Evolutionary conservation across 2,888 invertebrate species (phyloP).

Genomic region (Nemurella pictetii): DNA sequence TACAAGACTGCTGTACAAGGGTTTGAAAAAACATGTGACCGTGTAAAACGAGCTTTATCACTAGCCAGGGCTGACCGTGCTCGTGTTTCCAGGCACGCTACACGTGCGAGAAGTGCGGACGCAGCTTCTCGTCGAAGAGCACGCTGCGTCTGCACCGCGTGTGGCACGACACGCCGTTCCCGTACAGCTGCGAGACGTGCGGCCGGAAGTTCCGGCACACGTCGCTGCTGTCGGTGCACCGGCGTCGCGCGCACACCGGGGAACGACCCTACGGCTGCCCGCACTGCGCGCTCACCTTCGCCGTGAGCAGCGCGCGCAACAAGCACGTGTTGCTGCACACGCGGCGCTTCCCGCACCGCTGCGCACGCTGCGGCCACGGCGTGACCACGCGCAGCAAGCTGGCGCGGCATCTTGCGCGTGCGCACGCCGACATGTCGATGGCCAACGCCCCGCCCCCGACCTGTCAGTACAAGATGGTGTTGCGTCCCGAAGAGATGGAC

Average conservation of each 20-base stretch:
- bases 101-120: slow-evolving; percentile 44
- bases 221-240: slow-evolving; percentile 47
- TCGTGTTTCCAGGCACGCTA: slow-evolving; percentile 39
- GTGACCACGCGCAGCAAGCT: slow-evolving; percentile 42
- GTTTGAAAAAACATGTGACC: too few relatives aligned
- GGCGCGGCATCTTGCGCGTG: slow-evolving; percentile 41
- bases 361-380: slow-evolving; percentile 42
- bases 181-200: slow-evolving; percentile 44
- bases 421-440: slow-evolving; percentile 40
- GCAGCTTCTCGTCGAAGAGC: slow-evolving; percentile 43
- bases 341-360: slow-evolving; percentile 42
- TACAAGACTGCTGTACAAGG: too few relatives aligned
- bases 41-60: too few relatives aligned
- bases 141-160: slow-evolving; percentile 44
- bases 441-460: slow-evolving; percentile 33
- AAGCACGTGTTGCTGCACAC: slow-evolving; percentile 50
- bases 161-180: slow-evolving; percentile 45
- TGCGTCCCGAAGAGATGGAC: slow-evolving; percentile 38
- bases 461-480: slow-evolving; percentile 42
- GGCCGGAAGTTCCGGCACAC: slow-evolving; percentile 43
- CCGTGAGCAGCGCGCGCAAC: slow-evolving; percentile 53
- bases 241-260: slow-evolving; percentile 51
- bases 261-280: slow-evolving; percentile 54
- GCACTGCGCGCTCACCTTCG: slow-evolving; percentile 53
- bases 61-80: not conserved